Percentiles rank a stretch among this genome's conserved stretches.
Evolutionary conservation across 2,797 vertebrate species (phyloP).

Genomic region (Ctenopoma multispine): DNA sequence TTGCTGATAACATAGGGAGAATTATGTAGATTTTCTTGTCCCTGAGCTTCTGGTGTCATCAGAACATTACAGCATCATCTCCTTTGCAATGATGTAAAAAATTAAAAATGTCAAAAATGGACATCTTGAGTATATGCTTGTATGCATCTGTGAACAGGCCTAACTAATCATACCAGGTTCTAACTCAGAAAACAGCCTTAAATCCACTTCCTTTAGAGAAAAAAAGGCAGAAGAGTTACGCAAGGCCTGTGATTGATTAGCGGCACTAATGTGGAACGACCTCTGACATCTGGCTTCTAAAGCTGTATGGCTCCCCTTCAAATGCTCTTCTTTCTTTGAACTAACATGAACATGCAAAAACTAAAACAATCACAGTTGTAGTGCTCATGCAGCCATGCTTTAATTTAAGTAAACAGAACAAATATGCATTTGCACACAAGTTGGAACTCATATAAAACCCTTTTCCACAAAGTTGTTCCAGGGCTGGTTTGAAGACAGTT

Average conservation of each 20-base stretch:
- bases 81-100: slow-evolving; percentile 48
- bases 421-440: slow-evolving; percentile 24
- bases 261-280: slow-evolving; percentile 81
- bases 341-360: slow-evolving; percentile 71
- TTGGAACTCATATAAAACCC: no score
- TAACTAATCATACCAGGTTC: slow-evolving; percentile 79
- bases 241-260: slow-evolving; percentile 81
- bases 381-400: slow-evolving; percentile 17
- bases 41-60: slow-evolving; percentile 6
- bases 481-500: no score
- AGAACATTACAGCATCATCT: slow-evolving; percentile 43
- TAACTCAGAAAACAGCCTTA: slow-evolving; percentile 74
- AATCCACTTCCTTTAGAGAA: slow-evolving; percentile 82
- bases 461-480: no score
- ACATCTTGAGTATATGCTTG: slow-evolving; percentile 68
- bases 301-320: slow-evolving; percentile 73
- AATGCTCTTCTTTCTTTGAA: slow-evolving; percentile 63
- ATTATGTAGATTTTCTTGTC: slow-evolving; percentile 41
- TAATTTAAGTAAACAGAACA: slow-evolving; percentile 28
- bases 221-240: slow-evolving; percentile 79
- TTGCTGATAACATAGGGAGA: slow-evolving; percentile 47
- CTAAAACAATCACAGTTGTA: slow-evolving; percentile 56
- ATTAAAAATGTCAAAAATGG: no score
- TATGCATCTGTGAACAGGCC: slow-evolving; percentile 77
- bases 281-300: slow-evolving; percentile 81